Base-by-base conservation (phyloP, 2,797 vertebrate genomes). In the Silurus lanzhouensis region DNA sequence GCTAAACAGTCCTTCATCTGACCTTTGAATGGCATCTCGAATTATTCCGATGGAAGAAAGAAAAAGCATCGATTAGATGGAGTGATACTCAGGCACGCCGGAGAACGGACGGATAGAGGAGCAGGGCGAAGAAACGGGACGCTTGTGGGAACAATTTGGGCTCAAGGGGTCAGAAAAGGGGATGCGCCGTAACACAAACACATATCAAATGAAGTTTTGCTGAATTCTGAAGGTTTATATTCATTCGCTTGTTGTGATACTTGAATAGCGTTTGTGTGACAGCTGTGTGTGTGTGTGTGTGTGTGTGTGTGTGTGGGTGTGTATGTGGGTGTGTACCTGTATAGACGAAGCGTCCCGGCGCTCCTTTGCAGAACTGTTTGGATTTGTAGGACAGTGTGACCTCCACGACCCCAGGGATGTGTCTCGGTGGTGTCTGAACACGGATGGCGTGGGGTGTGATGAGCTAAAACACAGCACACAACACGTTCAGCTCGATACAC, bases 361-460 rank as follows among this genome's bases (percentile, higher is more conserved):
- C 96, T 85, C 97, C 97, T 92, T 98, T 98, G 95, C 97, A 99
- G 95, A 99, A 99, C 90, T 99, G 97, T 92, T 98, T 98, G 90
- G 97, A 98, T 85, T 98, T 99, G 93, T 98, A 99, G 91, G 97
- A 98, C 52, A 99, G 93, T 13, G 97, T 99, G 92, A 98, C 97
- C 92, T 99, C 97, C 90, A 99, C 97, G 6, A 98, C 97, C 4
- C 97, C 97, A 0, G 97, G 97, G 92, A 99, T 98, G 95, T 98
- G 97, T 13, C 97, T 94, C 0, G 97, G 97, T 0, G 97, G 97
- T 0, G 97, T 98, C 96, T 98, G 97, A 81, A 98, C 97, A 80
- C 97, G 96, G 91, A 99, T 97, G 86, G 97, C 97, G 0, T 98
- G 97, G 9, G 97, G 97, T 0, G 97, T 98, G 94, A 98, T 98